phyloP scores from a whole-genome alignment of 1,140 invertebrate species.

The Yoshiicerus persimilis region DNA sequence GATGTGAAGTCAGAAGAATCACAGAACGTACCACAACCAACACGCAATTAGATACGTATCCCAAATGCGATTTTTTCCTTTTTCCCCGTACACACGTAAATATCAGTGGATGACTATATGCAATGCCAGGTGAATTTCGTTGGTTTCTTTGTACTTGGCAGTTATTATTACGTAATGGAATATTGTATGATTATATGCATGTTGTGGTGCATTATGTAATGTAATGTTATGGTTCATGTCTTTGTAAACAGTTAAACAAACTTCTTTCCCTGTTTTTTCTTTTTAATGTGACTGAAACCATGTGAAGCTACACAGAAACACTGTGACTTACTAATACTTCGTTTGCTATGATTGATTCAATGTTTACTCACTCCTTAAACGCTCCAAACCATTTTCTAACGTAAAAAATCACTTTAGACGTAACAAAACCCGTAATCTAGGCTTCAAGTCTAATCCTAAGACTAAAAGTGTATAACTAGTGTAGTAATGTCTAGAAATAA shows the following conservation, averaged over 20 bases:
- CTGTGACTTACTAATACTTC: neutral
- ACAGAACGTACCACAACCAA: neutral
- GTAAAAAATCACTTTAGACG: no score
- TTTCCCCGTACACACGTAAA: neutral
- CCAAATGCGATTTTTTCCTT: neutral
- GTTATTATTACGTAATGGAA: neutral
- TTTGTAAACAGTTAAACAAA: conserved; percentile 19
- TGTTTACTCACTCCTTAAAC: neutral
- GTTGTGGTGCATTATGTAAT: neutral
- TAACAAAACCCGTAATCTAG: neutral
- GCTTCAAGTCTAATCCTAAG: neutral
- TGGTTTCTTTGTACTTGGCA: neutral
- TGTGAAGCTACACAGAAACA: neutral
- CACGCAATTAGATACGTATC: neutral
- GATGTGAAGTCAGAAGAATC: neutral
- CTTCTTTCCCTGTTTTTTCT: neutral
- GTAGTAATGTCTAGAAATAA: neutral
- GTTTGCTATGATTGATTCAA: neutral
- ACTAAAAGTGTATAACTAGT: neutral
- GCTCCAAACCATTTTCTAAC: neutral
- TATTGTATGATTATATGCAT: neutral
- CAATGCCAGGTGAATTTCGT: neutral
- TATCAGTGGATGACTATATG: neutral
- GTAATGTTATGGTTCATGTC: conserved; percentile 22
- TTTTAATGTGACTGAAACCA: neutral